phyloP scores from a whole-genome alignment of 2,888 invertebrate species.

The Ophion costatus region DNA sequence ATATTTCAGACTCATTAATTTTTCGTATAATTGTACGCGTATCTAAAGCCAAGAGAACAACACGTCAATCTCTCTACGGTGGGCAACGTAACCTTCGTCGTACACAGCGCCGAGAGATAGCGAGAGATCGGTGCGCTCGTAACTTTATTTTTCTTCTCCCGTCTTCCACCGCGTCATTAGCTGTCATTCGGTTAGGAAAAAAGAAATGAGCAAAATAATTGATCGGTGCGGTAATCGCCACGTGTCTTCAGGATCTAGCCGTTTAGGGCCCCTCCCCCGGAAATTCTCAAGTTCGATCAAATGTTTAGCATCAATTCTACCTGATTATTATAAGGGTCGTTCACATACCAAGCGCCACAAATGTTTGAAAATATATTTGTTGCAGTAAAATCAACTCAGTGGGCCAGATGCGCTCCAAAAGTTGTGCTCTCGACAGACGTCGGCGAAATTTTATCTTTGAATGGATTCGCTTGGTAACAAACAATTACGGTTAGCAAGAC shows the following conservation, averaged over 20 bases:
- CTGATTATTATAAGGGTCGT: neutral
- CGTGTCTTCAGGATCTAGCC: neutral
- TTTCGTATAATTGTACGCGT: conserved; percentile 11
- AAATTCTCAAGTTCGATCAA: neutral
- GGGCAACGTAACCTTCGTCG: conserved; percentile 25
- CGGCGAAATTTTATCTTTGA: too few relatives aligned
- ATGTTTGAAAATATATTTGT: neutral
- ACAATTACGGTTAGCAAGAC: too few relatives aligned
- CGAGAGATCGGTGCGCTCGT: conserved; percentile 5
- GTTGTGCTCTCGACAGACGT: neutral
- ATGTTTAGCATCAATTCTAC: neutral
- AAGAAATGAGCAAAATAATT: neutral
- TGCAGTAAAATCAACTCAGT: neutral
- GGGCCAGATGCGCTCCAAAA: neutral
- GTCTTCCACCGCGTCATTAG: neutral
- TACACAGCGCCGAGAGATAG: neutral
- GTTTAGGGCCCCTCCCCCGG: neutral
- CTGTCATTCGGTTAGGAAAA: neutral
- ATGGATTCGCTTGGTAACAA: too few relatives aligned
- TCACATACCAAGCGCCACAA: neutral
- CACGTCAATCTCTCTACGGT: conserved; percentile 11
- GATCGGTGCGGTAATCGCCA: neutral
- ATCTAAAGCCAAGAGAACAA: conserved; percentile 19
- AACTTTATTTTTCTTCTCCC: conserved; percentile 6
- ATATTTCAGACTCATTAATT: conserved; percentile 26